These are phyloP conservation scores for Rhysida immarginata DNA, from an alignment of 1,140 invertebrate genomes.

Conservation along the genomic window DNA sequence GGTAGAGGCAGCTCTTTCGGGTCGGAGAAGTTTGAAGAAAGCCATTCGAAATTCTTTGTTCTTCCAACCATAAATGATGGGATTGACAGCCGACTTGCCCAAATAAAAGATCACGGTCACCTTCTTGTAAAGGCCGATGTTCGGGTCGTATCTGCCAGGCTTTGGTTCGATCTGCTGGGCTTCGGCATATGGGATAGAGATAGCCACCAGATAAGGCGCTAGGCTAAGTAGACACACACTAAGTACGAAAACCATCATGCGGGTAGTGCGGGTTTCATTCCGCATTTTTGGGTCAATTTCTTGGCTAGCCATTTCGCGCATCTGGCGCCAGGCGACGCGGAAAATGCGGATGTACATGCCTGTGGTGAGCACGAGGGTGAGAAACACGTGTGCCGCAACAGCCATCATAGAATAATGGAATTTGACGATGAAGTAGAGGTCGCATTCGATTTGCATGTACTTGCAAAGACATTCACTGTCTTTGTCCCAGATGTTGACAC, in stretches of 20 bases:
- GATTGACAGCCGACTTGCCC: conserved; percentile 20
- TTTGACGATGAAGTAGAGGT: conserved; percentile 16
- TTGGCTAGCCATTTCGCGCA: conserved; percentile 13
- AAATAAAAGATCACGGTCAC: conserved; percentile 18
- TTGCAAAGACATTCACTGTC: not conserved
- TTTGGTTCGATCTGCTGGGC: conserved; percentile 7
- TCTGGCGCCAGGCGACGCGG: conserved; percentile 17
- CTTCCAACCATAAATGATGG: conserved; percentile 21
- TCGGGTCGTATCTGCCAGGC: not conserved
- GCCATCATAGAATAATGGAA: conserved; percentile 11
- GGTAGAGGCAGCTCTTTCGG: too few species aligned
- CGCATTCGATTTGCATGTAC: conserved; percentile 14
- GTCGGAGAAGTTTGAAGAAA: conserved; percentile 13
- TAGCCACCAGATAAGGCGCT: conserved; percentile 16
- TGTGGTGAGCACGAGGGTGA: conserved; percentile 15
- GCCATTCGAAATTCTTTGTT: conserved; percentile 18
- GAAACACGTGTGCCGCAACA: conserved; percentile 15
- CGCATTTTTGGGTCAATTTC: not conserved
- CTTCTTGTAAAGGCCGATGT: conserved; percentile 10
- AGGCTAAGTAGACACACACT: conserved; percentile 17
- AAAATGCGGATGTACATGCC: conserved; percentile 17
- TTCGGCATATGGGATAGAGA: conserved; percentile 14
- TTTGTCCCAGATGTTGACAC: conserved; percentile 4
- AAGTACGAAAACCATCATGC: conserved; percentile 20
- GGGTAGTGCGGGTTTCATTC: conserved; percentile 16